Evolutionary conservation across 2,888 invertebrate genomes (phyloP).

Genomic region (Mantis religiosa): DNA sequence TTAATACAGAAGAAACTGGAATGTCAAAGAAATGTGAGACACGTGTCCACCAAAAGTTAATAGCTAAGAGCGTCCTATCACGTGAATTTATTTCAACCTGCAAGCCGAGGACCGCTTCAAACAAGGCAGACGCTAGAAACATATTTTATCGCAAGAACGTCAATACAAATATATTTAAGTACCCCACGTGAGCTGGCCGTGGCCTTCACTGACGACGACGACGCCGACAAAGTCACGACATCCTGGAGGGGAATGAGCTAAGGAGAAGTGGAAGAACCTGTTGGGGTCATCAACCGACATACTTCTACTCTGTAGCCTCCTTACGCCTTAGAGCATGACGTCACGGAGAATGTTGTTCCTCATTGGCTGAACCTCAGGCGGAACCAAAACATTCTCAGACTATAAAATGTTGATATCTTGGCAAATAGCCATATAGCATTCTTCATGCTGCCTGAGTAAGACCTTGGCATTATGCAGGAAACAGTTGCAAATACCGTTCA

Average conservation of each 20-base stretch:
- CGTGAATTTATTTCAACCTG: too few relatives aligned
- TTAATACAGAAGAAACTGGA: neutral
- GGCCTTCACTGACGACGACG: neutral
- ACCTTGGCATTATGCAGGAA: neutral
- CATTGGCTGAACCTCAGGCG: neutral
- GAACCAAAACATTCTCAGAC: neutral
- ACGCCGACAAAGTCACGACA: neutral
- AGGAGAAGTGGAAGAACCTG: neutral
- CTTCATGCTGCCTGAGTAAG: neutral
- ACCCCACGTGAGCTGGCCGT: neutral
- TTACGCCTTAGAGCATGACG: neutral
- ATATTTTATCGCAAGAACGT: neutral
- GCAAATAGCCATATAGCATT: neutral
- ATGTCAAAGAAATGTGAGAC: neutral
- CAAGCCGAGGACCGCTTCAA: too few relatives aligned
- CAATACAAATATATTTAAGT: neutral
- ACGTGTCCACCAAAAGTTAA: neutral
- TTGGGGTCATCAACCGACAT: neutral
- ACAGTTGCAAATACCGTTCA: neutral
- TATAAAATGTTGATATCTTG: neutral
- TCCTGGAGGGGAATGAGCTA: neutral
- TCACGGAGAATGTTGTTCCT: neutral
- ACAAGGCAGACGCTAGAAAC: neutral
- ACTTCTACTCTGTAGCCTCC: neutral
- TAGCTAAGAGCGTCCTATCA: neutral